Evolutionary conservation across 1,140 invertebrate genomes (phyloP).

Genomic region (Acromyrmex heyeri): DNA sequence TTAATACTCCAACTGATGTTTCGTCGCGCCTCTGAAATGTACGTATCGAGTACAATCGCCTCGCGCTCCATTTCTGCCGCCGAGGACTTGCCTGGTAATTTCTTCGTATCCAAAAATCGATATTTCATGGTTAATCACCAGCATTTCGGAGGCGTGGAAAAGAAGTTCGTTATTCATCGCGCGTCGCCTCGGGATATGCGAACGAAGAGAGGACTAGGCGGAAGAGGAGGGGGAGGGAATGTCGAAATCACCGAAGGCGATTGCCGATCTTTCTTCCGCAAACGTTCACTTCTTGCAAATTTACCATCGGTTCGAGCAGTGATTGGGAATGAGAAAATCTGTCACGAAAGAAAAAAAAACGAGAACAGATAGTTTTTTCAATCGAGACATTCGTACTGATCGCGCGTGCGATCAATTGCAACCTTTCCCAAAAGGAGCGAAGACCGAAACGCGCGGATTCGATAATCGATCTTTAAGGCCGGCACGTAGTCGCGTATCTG

Average conservation of each 20-base stretch:
- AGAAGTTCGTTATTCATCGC: conserved; percentile 86
- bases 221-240: conserved; percentile 20
- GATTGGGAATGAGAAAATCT: not conserved
- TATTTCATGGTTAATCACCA: conserved; percentile 87
- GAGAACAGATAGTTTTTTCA: not conserved
- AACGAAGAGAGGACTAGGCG: conserved; percentile 19
- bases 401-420: conserved; percentile 3
- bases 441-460: conserved; percentile 30
- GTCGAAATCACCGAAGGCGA: conserved; percentile 55
- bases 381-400: not conserved
- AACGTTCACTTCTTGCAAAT: conserved; percentile 45
- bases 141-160: conserved; percentile 87
- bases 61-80: conserved; percentile 41
- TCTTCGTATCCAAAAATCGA: conserved; percentile 85
- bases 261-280: conserved; percentile 51
- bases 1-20: conserved; percentile 62
- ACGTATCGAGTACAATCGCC: conserved; percentile 9
- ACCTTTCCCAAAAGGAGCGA: conserved; percentile 64
- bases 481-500: conserved; percentile 51
- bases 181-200: conserved; percentile 82
- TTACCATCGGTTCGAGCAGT: not conserved
- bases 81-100: conserved; percentile 72
- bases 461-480: conserved; percentile 67
- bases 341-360: not conserved
- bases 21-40: conserved; percentile 62